Base-by-base conservation (phyloP, 2,888 invertebrate species). In the Drosophila recens region DNA sequence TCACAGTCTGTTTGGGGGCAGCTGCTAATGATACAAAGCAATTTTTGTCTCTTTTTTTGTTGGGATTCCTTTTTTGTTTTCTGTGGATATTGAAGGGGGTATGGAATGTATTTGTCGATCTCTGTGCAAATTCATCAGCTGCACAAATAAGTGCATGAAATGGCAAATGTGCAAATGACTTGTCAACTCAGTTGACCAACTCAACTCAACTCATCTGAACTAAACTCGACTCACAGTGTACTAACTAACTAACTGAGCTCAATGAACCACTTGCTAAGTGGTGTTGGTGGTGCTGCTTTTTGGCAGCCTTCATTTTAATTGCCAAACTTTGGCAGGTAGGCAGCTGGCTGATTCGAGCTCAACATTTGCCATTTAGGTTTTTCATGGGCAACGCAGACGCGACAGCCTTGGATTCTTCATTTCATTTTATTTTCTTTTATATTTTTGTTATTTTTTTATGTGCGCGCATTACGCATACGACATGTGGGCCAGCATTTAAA, bases 381-480 rank as follows among this genome's bases (percentile, higher is more conserved):
- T 82, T 84, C 82, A 82, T 87, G 85, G 68, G 42, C 54, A 43
- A 34, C 57, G 70, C 87, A 87, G 87, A 87, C 70, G 82, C 79
- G 80, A 75, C 61, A 49, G 56, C 58, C 48, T 52, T 45, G 33
- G 20, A 42, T 11, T 49, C 23, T 46, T 46, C 13, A 11, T 46
- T 30, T 49, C 17, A 33, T 33, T 30, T 30, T 8, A 13, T 15
- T 6, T 15, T 33, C 20, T 20, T 20, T 20, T 23, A 4, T 23
- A 23, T 23, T 23, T 23, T 23, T 23, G 23, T 36, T 9, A 34
- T 45, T 38, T 43, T 75, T 78, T 73, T 63, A 71, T 59, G 49
- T 36, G 20, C 66, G 42, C 57, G 53, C 88, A 87, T 82, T 82
- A 85, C 71, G 88, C 82, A 87, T 82, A 79, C 82, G 86, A 82